Conservation (phyloP, 2,113 vertebrate species). For the Sinosuthora webbiana region DNA sequence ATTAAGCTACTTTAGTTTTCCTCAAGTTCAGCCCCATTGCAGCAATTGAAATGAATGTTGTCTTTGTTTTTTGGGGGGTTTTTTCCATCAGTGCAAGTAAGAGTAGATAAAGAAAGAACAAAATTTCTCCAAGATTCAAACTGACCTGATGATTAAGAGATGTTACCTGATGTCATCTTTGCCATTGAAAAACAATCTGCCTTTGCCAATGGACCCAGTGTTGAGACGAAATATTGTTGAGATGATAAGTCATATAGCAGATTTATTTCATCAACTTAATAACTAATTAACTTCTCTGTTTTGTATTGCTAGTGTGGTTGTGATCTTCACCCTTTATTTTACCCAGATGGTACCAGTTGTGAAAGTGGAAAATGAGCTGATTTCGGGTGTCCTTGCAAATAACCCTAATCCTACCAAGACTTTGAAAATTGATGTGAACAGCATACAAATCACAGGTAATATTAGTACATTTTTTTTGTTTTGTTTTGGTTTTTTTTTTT, state of each 20-base stretch:
- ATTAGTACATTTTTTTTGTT: too few species aligned
- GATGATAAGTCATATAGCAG: neutral
- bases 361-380: slow-evolving; percentile 65
- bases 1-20: neutral
- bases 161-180: neutral
- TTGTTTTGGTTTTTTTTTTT: too few species aligned
- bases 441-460: slow-evolving; percentile 76
- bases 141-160: neutral
- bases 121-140: neutral
- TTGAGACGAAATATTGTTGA: neutral
- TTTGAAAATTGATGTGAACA: slow-evolving; percentile 72
- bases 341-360: slow-evolving; percentile 27
- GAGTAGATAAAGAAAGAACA: neutral
- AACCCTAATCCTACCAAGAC: slow-evolving; percentile 40
- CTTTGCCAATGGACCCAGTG: neutral
- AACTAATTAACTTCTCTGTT: neutral
- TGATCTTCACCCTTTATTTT: slow-evolving; percentile 70
- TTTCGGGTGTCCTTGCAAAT: slow-evolving; percentile 59
- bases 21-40: neutral
- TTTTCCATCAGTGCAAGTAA: neutral
- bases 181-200: neutral
- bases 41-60: neutral
- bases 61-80: neutral
- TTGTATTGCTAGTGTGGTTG: slow-evolving; percentile 62
- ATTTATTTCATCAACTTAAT: neutral